phyloP scores from a whole-genome alignment of 2,888 invertebrate genomes.

The Gymnosoma rotundatum region DNA sequence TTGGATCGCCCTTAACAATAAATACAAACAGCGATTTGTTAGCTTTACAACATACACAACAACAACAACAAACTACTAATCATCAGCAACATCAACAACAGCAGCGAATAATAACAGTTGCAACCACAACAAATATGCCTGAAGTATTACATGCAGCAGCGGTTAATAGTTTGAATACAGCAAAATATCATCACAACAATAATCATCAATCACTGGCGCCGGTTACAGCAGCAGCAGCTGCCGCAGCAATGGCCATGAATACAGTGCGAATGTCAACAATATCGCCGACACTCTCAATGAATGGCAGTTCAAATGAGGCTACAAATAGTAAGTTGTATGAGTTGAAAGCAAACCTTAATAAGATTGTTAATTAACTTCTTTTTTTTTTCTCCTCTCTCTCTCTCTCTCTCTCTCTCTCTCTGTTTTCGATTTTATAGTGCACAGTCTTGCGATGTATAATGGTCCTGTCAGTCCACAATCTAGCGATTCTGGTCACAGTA shows the following conservation, averaged over 20 bases:
- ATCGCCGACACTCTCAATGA: constrained; percentile 83
- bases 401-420: background rate
- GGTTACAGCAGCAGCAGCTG: constrained; percentile 55
- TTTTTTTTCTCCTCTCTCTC: background rate
- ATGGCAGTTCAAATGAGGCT: constrained; percentile 79
- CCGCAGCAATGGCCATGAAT: constrained; percentile 64
- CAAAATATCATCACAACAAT: constrained; percentile 62
- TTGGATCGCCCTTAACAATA: constrained; percentile 48
- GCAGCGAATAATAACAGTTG: constrained; percentile 59
- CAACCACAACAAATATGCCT: constrained; percentile 73
- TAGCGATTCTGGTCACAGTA: constrained; percentile 82
- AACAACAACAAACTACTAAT: constrained; percentile 44
- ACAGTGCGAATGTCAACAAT: constrained; percentile 75
- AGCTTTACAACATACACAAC: constrained; percentile 20
- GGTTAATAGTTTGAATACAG: constrained; percentile 74
- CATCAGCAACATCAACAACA: constrained; percentile 64
- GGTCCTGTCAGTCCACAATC: constrained; percentile 81
- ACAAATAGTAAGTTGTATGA: constrained; percentile 75
- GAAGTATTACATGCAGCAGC: constrained; percentile 76
- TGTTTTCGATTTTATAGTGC: constrained; percentile 72
- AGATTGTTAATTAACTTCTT: background rate
- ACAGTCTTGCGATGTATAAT: constrained; percentile 76
- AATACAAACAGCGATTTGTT: constrained; percentile 47
- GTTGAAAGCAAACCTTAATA: background rate
- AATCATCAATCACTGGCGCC: constrained; percentile 58